These are phyloP conservation scores for Spisula solida DNA, from an alignment of 2,888 invertebrate genomes.

Conservation along the genomic window DNA sequence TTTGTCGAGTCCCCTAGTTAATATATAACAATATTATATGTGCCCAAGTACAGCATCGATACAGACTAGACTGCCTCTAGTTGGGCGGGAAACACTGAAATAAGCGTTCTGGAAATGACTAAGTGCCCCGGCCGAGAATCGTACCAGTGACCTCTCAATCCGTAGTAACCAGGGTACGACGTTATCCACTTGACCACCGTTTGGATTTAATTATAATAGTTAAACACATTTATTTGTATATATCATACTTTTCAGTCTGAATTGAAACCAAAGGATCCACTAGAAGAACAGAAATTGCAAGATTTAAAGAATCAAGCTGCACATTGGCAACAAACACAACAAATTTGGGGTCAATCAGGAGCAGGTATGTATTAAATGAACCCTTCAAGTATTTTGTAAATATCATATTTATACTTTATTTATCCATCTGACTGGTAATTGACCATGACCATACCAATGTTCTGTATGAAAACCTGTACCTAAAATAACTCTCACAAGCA, in stretches of 20 bases:
- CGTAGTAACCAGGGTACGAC: neutral
- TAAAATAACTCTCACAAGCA: too few relatives aligned
- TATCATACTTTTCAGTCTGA: slow-evolving; percentile 59
- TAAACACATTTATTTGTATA: neutral
- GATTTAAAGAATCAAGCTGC: slow-evolving; percentile 81
- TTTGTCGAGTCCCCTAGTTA: too few relatives aligned
- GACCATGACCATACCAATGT: too few relatives aligned
- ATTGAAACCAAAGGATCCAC: slow-evolving; percentile 72
- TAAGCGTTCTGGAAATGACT: neutral
- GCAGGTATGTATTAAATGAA: slow-evolving; percentile 20
- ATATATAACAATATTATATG: too few relatives aligned
- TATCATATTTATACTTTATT: too few relatives aligned
- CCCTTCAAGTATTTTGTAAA: too few relatives aligned
- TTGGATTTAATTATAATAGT: neutral
- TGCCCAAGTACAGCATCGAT: too few relatives aligned
- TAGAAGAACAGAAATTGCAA: slow-evolving; percentile 77
- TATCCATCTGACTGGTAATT: too few relatives aligned
- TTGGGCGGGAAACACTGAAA: neutral
- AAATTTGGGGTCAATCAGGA: slow-evolving; percentile 68
- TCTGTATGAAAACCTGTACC: too few relatives aligned
- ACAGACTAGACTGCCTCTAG: neutral
- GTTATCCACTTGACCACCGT: neutral
- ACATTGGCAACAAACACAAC: slow-evolving; percentile 80
- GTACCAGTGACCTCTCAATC: neutral
- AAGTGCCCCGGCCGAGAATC: neutral